Base-by-base conservation (phyloP, 2,113 vertebrate species). In the Onychostoma macrolepis region DNA sequence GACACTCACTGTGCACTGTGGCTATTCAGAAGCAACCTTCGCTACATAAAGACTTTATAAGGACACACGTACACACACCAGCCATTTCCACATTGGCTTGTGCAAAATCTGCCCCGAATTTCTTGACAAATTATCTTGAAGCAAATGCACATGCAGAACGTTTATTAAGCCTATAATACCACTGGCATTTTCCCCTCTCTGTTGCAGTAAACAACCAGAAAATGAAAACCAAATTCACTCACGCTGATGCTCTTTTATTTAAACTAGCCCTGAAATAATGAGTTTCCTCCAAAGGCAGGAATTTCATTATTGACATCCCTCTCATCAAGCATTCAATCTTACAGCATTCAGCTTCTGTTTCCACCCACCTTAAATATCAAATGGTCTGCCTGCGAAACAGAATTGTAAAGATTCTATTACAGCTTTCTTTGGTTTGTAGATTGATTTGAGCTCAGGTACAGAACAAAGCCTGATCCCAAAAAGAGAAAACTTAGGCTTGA, bases 81-180 rank as follows among this genome's bases (percentile, higher is more conserved):
- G 87, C 89, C 88, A 81, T 90, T 90, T 87, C 78, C 79, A 91
- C 88, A 89, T 90, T 78, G 92, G 88, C 82, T 88, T 88, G 90
- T 79, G 86, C 84, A 88, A 84, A 85, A 91, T 86, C 81, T 81
- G 89, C 89, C 90, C 91, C 50, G 50, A 85, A 90, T 92, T 88
- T 85, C 87, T 87, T 89, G 87, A 90, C 90, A 91, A 91, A 93
- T 91, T 92, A 93, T 89, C 90, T 88, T 90, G 80, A 83, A 77
- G 92, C 90, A 92, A 94, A 92, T 93, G 93, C 92, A 92, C 92
- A 94, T 87, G 89, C 91, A 88, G 89, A 89, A 89, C 89, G 90
- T 93, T 87, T 83, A 90, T 86, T 91, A 90, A 88, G 89, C 86
- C 78, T 77, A 77, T 91, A 90, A 88, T 83, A 84, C 89, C 90